Evolutionary conservation across 2,113 vertebrate species (phyloP), one percentile per base, ranked within the genome.

Genomic region (Manacus vitellinus): DNA sequence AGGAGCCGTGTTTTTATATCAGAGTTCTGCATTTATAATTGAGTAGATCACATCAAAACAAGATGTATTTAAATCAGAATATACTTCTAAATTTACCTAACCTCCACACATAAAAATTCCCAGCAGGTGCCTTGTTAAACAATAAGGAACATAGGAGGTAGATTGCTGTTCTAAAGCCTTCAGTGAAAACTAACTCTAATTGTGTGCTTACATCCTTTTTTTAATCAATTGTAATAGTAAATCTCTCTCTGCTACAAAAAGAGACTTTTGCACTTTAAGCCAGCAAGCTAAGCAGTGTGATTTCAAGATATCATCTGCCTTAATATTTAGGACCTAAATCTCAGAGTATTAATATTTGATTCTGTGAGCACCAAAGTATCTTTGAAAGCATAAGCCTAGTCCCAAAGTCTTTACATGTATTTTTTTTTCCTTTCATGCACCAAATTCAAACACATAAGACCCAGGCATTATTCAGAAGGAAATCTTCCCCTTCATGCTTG

Each of bases 121-220:
- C 96, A 96, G 96, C 94, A 97, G 89, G 83, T 96, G 79, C 62
- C 91, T 95, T 76, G 88, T 97, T 97, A 96, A 96, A 95, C 88
- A 94, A 87, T 91, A 84, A 86, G 73, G 70, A 96, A 49, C 96
- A 85, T 39, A 71, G 87, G 86, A 94, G 80, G 89, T 52, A 94
- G 80, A 94, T 95, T 92, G 77, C 73, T 89, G 91, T 56, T 91
- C 71, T 14, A 47, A 72, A 96, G 52, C 89, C 73, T 81, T 92
- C 0, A 0, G 43, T 95, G 70, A 78, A 91, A 95, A 63, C 58
- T 8, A 71, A 71, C 58, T 63, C 81, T 90, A 89, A 97, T 91
- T 91, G 72, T 41, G 52, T 63, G 39, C 55, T 82, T 81, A 49
- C 49, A 35, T 84, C 79, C 80, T 82, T 75, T 75, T 81, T 46